phyloP scores from a whole-genome alignment of 2,888 invertebrate species.

The Drosophila paramelanica region DNA sequence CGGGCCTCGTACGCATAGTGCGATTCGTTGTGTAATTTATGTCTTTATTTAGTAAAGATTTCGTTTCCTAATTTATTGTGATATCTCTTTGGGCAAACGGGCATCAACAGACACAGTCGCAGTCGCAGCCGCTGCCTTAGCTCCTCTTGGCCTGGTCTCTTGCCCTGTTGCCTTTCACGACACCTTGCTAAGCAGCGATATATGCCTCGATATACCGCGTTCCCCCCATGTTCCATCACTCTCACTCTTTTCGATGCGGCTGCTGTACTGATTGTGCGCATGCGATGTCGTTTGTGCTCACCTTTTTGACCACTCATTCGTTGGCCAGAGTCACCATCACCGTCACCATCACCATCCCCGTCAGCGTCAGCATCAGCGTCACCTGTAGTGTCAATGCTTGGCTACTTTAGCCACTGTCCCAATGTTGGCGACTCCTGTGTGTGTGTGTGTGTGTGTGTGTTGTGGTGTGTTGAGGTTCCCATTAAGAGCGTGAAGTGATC shows the following conservation, averaged over 20 bases:
- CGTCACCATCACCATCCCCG: constrained; percentile 39
- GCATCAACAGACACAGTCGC: constrained; percentile 38
- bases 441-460: constrained; percentile 2
- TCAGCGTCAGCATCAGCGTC: constrained; percentile 37
- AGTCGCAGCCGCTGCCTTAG: constrained; percentile 12
- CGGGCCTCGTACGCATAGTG: constrained; percentile 68
- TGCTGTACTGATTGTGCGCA: constrained; percentile 77
- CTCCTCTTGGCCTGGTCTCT: constrained; percentile 23
- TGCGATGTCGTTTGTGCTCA: constrained; percentile 83
- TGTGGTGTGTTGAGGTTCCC: constrained; percentile 47
- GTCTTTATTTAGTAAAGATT: constrained; percentile 85
- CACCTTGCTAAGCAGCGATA: constrained; percentile 58
- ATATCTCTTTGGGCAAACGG: constrained; percentile 82
- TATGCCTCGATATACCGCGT: neutral
- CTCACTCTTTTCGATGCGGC: constrained; percentile 44
- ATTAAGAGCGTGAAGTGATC: constrained; percentile 85
- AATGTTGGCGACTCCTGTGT: constrained; percentile 7
- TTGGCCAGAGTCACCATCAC: constrained; percentile 41
- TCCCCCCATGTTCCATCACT: constrained; percentile 10
- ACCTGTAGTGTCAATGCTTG: constrained; percentile 58
- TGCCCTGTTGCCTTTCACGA: constrained; percentile 51
- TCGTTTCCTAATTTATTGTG: constrained; percentile 85
- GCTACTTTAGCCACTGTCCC: constrained; percentile 75
- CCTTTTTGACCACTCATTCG: constrained; percentile 81
- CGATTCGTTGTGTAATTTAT: constrained; percentile 83